Percentiles rank a stretch among this genome's conserved stretches.
Evolutionary conservation across 2,797 vertebrate species (phyloP).

Genomic region (Acrocephalus scirpaceus): DNA sequence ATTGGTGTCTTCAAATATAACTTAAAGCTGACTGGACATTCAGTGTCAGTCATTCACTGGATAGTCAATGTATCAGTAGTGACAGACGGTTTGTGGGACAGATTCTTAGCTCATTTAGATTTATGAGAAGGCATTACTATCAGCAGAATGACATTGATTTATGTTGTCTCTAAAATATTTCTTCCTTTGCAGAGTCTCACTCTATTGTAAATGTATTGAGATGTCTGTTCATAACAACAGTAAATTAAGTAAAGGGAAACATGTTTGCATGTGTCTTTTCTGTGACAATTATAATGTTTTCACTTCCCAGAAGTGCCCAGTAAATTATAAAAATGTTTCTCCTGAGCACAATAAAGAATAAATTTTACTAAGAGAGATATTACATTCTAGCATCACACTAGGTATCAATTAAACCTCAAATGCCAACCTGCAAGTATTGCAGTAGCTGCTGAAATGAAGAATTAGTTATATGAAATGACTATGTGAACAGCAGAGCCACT

Average conservation of each 20-base stretch:
- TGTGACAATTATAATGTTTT: slow-evolving; percentile 53
- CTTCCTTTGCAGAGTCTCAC: background rate
- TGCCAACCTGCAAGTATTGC: background rate
- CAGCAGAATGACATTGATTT: background rate
- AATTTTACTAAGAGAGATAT: slow-evolving; percentile 60
- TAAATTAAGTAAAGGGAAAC: slow-evolving; percentile 20
- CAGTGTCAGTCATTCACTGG: background rate
- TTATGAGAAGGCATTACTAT: background rate
- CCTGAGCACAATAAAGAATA: slow-evolving; percentile 58
- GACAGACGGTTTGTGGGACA: background rate
- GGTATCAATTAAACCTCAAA: slow-evolving; percentile 51
- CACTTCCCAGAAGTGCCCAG: slow-evolving; percentile 47
- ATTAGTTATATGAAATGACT: background rate
- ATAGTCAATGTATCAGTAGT: background rate
- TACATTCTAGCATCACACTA: slow-evolving; percentile 34
- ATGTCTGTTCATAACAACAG: background rate
- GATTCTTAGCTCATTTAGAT: background rate
- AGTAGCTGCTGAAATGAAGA: slow-evolving; percentile 14
- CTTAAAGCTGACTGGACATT: background rate
- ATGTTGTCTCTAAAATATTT: background rate
- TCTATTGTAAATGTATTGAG: background rate
- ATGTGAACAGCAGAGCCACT: background rate
- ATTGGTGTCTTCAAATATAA: background rate
- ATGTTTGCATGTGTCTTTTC: slow-evolving; percentile 38
- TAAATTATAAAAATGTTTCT: slow-evolving; percentile 72